Conservation (phyloP, 1,140 invertebrate genomes). For the Drosophila pachea region DNA sequence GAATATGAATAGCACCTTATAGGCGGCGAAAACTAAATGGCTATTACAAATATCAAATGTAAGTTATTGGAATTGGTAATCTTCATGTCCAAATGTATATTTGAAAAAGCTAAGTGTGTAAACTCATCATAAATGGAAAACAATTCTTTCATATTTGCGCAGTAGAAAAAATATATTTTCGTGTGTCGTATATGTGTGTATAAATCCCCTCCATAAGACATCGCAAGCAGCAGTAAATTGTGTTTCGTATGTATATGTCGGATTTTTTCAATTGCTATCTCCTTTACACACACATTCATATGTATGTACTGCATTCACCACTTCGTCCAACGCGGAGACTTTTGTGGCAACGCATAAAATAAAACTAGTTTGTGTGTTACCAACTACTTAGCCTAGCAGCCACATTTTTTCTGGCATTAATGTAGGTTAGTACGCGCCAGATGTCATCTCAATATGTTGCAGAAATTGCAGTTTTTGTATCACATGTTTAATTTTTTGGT, state of each 20-base stretch:
- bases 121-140: slow-evolving; percentile 27
- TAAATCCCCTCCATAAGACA: slow-evolving; percentile 30
- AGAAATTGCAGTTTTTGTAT: slow-evolving; percentile 19
- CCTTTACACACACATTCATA: slow-evolving; percentile 30
- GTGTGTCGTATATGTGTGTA: slow-evolving; percentile 30
- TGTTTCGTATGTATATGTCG: slow-evolving; percentile 34
- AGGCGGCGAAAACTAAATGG: slow-evolving; percentile 34
- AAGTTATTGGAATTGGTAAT: slow-evolving; percentile 13
- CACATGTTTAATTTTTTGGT: not conserved
- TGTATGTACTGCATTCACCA: slow-evolving; percentile 21
- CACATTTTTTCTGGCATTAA: slow-evolving; percentile 48
- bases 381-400: slow-evolving; percentile 32
- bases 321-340: slow-evolving; percentile 38
- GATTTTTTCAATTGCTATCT: slow-evolving; percentile 43
- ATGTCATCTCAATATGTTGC: slow-evolving; percentile 21
- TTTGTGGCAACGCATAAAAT: slow-evolving; percentile 36
- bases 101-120: slow-evolving; percentile 29
- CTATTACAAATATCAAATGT: slow-evolving; percentile 19
- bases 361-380: slow-evolving; percentile 50
- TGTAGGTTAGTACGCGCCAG: slow-evolving; percentile 48
- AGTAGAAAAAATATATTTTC: slow-evolving; percentile 49
- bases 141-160: slow-evolving; percentile 54
- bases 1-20: slow-evolving; percentile 24
- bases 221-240: slow-evolving; percentile 42
- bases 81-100: not conserved